Base-by-base conservation (phyloP, 2,888 invertebrate genomes). In the Scaptodrosophila latifasciaeformis region DNA sequence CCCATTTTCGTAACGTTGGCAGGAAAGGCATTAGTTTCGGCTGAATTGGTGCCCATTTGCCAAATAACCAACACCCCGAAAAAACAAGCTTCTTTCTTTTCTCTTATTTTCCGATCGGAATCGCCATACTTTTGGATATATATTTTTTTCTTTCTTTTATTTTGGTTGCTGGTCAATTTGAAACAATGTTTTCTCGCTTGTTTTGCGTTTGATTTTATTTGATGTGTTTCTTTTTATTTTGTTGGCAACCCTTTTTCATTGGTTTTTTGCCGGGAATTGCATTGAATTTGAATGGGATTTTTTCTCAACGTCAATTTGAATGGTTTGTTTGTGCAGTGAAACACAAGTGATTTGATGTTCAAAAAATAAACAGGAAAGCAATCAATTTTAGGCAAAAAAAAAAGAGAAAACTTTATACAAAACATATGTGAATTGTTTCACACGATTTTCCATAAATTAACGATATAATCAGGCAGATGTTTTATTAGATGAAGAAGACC, bases 131-230 rank as follows among this genome's bases (percentile, higher is more conserved):
- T n/a, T n/a, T n/a, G n/a, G n/a, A n/a, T n/a, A n/a, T n/a, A n/a
- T n/a, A n/a, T n/a, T n/a, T n/a, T n/a, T n/a, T n/a, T n/a, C n/a
- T n/a, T n/a, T 24, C 24, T 7, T 7, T 24, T 3, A 3, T 65
- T 70, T 66, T 51, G 55, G 50, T 67, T n/a, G 52, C 60, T 76
- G 74, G 63, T 79, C 75, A 74, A 70, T 72, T 69, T 66, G 64
- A 72, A 72, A 67, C 76, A 76, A 79, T 76, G 72, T 76, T 76
- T 79, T 72, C 67, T 58, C 71, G 70, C 67, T 70, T 72, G 68
- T 81, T 76, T 78, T 72, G 75, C 71, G 78, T 77, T 75, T 66
- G 75, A 80, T 76, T 76, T 76, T 61, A 75, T 76, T 77, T 77
- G 67, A 77, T 67, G 68, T 59, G 65, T 59, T 65, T 64, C 54